Percentiles rank a stretch among this genome's conserved stretches.
These are phyloP conservation scores for Agrypnus murinus DNA, from an alignment of 2,888 invertebrate species.

Conservation along the genomic window DNA sequence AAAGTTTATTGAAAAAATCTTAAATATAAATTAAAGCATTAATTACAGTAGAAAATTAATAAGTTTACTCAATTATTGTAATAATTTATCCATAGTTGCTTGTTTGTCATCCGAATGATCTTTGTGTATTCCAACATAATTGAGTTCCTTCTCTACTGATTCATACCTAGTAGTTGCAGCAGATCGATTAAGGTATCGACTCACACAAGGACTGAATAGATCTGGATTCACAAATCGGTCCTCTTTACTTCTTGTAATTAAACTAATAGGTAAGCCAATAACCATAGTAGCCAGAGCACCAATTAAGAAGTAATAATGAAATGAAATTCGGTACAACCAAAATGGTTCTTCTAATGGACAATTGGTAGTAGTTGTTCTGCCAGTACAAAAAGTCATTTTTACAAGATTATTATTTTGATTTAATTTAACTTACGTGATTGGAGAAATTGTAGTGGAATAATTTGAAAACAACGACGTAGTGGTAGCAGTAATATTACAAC, in stretches of 20 bases:
- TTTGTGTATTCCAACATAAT: slow-evolving; percentile 3
- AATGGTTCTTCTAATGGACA: not conserved
- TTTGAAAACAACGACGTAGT: slow-evolving; percentile 35
- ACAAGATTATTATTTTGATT: too few species aligned
- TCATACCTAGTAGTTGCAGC: slow-evolving; percentile 7
- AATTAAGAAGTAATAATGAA: slow-evolving; percentile 52
- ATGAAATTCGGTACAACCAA: slow-evolving; percentile 40
- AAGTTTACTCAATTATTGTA: too few species aligned
- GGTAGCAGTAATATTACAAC: slow-evolving; percentile 46
- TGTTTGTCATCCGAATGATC: too few species aligned
- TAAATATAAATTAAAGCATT: too few species aligned
- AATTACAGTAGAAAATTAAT: too few species aligned
- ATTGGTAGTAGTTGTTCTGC: not conserved
- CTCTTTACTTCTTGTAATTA: slow-evolving; percentile 60
- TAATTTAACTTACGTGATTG: slow-evolving; percentile 9
- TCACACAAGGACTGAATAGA: slow-evolving; percentile 73
- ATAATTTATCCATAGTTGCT: too few species aligned
- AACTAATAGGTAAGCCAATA: slow-evolving; percentile 44
- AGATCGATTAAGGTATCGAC: slow-evolving; percentile 4
- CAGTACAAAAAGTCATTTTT: not conserved
- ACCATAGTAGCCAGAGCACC: slow-evolving; percentile 39
- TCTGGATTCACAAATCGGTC: slow-evolving; percentile 76
- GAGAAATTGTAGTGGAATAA: not conserved
- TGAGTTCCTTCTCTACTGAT: slow-evolving; percentile 17
- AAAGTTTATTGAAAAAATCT: too few species aligned